These are phyloP conservation scores for Magallana gigas DNA, from an alignment of 1,140 invertebrate genomes.

Conservation along the genomic window DNA sequence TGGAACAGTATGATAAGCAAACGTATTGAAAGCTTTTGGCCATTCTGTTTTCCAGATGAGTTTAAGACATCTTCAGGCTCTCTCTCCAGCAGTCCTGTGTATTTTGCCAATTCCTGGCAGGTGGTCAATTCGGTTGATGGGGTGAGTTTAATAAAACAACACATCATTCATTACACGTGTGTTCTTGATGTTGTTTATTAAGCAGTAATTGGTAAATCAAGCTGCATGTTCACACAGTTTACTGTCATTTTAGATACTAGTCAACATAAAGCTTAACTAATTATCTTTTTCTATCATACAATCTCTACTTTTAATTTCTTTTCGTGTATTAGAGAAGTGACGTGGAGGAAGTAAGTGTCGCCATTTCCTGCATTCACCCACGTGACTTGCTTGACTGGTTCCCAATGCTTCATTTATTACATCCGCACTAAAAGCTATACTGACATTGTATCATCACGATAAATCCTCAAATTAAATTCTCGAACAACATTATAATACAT, in stretches of 20 bases:
- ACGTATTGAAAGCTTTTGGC: no score
- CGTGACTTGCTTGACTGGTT: not conserved
- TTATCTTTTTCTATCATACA: no score
- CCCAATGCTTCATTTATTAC: not conserved
- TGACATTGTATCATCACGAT: no score
- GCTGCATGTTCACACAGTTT: no score
- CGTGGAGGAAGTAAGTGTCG: not conserved
- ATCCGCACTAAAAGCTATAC: not conserved
- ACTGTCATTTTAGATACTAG: no score
- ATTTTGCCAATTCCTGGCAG: slow-evolving; percentile 44
- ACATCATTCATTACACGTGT: no score
- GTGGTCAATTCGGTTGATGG: slow-evolving; percentile 14
- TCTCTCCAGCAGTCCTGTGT: not conserved
- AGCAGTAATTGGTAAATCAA: no score
- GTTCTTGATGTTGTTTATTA: no score
- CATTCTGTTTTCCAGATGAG: slow-evolving; percentile 25
- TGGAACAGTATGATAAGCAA: no score
- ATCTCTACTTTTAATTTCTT: not conserved
- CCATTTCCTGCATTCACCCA: not conserved
- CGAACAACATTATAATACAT: no score
- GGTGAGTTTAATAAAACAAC: slow-evolving; percentile 14
- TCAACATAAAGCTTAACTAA: no score
- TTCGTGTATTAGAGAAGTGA: slow-evolving; percentile 5
- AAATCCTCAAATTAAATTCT: no score
- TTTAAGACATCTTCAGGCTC: slow-evolving; percentile 3